Conservation (phyloP, 1,140 invertebrate genomes). For the Steinernema khuongi region DNA sequence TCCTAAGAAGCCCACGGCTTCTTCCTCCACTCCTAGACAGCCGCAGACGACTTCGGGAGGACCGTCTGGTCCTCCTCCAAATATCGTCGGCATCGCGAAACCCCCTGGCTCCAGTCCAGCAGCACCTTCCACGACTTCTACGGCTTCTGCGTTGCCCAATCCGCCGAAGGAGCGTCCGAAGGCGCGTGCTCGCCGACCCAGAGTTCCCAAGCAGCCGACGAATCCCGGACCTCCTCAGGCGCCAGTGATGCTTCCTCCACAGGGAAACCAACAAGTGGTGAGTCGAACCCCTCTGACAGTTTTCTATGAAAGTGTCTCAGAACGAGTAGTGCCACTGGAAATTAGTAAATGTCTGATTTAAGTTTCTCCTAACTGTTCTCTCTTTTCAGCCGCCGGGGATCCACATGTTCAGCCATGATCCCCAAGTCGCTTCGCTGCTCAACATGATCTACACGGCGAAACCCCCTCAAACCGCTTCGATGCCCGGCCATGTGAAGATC, state of each 20-base stretch:
- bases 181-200: too few relatives aligned
- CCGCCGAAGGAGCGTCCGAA: not conserved
- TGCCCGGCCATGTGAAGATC: slow-evolving; percentile 3
- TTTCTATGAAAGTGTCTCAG: too few relatives aligned
- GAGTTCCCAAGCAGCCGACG: too few relatives aligned
- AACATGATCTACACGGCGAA: not conserved
- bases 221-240: not conserved
- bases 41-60: not conserved
- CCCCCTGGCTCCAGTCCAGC: not conserved
- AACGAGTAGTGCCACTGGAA: too few relatives aligned
- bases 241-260: not conserved
- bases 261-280: not conserved
- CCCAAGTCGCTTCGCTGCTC: not conserved
- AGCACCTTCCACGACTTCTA: not conserved
- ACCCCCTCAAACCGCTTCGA: not conserved
- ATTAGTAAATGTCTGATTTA: too few relatives aligned
- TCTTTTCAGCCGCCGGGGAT: too few relatives aligned
- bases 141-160: too few relatives aligned
- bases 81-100: not conserved
- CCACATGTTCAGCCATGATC: not conserved
- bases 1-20: not conserved
- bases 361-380: too few relatives aligned
- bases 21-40: not conserved
- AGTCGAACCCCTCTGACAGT: not conserved
- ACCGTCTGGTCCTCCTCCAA: not conserved